Evolutionary conservation across 1,140 invertebrate species (phyloP), one percentile per base, ranked within the genome.

Genomic region (Pseudomyrmex concolor): DNA sequence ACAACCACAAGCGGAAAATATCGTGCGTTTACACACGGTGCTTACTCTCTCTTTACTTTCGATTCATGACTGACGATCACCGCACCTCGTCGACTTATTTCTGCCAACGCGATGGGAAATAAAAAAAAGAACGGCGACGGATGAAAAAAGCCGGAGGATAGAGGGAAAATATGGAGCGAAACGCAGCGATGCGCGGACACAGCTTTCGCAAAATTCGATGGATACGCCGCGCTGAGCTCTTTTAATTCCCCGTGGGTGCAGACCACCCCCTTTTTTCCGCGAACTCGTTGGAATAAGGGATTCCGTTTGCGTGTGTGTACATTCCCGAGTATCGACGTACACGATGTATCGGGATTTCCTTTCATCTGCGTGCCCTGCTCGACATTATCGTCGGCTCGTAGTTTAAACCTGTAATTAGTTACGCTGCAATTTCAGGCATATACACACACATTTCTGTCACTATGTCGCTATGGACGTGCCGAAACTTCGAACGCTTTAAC

Each of bases 181-280:
- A 17, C 63, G 15, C 63, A 57, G 19, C 45, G 71, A 55, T 57
- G 48, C 63, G 63, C 17, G 50, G 4, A n/a, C 66, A 54, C 22
- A 50, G 76, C 43, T 71, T 71, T 45, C 66, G 66, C 76, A 50
- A 71, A 80, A 80, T 80, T 80, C 76, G 76, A 80, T 70, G 76
- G 66, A 80, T 80, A 71, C 54, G 54, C 51, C 17, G 76, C 54
- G 66, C 66, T 50, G 76, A 80, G 76, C 76, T 71, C 66, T 80
- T 80, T 80, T 80, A 80, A 80, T 80, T 59, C 66, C 43, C 76
- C 10, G 66, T 60, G 66, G 66, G n/a, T n/a, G 12, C 64, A 22
- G 62, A 68, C 51, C 34, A 43, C 7, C 15, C 34, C 2, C 22
- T 67, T 22, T 67, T 64, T 68, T 54, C 54, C 34, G 43, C 43